Percentiles rank a stretch among this genome's conserved stretches.
phyloP scores from a whole-genome alignment of 2,113 vertebrate species.

The Mesoclemmys tuberculata region DNA sequence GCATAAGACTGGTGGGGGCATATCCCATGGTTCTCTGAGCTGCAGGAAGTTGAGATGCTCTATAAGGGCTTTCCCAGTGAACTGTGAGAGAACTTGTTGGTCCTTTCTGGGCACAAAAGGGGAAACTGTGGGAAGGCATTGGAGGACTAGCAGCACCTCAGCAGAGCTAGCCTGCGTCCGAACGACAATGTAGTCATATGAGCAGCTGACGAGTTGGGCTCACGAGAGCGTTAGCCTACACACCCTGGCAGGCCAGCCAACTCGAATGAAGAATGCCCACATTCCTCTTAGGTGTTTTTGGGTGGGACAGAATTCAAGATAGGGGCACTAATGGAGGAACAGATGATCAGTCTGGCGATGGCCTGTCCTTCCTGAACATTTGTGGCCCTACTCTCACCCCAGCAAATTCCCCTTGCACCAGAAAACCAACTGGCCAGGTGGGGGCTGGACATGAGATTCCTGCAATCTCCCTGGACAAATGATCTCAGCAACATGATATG shows the following conservation, averaged over 20 bases:
- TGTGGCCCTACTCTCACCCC: neutral
- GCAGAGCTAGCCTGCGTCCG: neutral
- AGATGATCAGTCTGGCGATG: neutral
- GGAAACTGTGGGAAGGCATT: neutral
- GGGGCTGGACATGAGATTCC: neutral
- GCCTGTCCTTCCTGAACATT: neutral
- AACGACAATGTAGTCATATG: constrained; percentile 26
- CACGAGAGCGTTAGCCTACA: neutral
- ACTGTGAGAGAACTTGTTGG: neutral
- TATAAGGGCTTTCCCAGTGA: neutral
- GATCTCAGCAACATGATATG: neutral
- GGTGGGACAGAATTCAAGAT: constrained; percentile 35
- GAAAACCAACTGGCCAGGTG: neutral
- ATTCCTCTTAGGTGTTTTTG: constrained; percentile 31
- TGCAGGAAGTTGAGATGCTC: neutral
- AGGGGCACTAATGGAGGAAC: constrained; percentile 19
- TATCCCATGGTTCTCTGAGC: neutral
- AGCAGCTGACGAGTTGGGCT: constrained; percentile 22
- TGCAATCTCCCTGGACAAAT: neutral
- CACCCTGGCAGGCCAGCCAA: neutral
- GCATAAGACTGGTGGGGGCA: neutral
- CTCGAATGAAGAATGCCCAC: neutral
- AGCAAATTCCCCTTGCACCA: neutral
- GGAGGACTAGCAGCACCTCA: neutral
- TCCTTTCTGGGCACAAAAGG: neutral